Percentiles rank a stretch among this genome's conserved stretches.
phyloP scores from a whole-genome alignment of 2,797 vertebrate species.

The Argentina silus region DNA sequence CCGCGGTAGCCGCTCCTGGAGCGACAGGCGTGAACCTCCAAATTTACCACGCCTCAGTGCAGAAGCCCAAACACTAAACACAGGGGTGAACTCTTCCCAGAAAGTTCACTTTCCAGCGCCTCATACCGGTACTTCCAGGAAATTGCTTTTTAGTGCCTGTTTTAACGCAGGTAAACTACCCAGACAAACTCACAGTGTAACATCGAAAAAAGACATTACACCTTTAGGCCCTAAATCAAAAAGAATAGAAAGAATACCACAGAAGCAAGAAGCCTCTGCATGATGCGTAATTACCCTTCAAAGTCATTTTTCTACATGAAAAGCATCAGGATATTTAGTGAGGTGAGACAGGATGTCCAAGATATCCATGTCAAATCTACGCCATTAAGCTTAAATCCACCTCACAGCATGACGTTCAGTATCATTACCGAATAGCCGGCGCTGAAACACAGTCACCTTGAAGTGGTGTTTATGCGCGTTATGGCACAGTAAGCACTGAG shows the following conservation, averaged over 20 bases:
- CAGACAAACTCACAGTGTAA: slow-evolving; percentile 5
- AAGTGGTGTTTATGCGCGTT: too few species aligned
- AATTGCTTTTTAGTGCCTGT: neutral
- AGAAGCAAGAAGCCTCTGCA: too few species aligned
- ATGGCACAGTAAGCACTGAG: too few species aligned
- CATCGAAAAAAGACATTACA: neutral
- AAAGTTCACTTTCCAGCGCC: slow-evolving; percentile 13
- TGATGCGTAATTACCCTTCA: too few species aligned
- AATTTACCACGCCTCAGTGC: slow-evolving; percentile 45
- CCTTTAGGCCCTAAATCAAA: too few species aligned
- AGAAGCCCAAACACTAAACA: slow-evolving; percentile 32
- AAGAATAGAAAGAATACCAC: too few species aligned
- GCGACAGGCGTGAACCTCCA: slow-evolving; percentile 52
- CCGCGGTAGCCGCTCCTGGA: slow-evolving; percentile 34
- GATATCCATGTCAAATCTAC: neutral
- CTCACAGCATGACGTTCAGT: neutral
- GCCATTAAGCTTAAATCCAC: neutral
- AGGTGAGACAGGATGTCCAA: neutral
- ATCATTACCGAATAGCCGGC: neutral
- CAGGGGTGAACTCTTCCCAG: slow-evolving; percentile 31
- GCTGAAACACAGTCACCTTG: too few species aligned
- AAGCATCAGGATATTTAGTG: neutral
- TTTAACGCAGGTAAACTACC: slow-evolving; percentile 14
- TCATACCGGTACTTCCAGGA: neutral
- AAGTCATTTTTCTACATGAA: too few species aligned